A percentile compares a stretch with the other conserved stretches of the same genome.
These are phyloP conservation scores for Ophion slaviceki DNA, from an alignment of 2,888 invertebrate species.

Conservation along the genomic window DNA sequence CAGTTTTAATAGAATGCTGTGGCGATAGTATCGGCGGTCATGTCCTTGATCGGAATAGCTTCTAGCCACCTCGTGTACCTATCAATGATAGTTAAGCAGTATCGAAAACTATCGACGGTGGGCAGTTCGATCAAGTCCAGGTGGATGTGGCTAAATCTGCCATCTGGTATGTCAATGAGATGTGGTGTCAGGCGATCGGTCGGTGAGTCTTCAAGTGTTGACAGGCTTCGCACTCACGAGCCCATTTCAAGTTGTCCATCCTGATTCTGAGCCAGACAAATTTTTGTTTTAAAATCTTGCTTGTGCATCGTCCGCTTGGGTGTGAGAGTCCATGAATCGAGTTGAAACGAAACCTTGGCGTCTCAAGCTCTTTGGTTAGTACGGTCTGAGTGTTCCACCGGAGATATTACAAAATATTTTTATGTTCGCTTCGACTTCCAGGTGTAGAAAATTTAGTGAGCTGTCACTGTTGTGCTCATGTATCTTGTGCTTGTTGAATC, in stretches of 20 bases:
- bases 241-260: slow-evolving; percentile 60
- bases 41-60: slow-evolving; percentile 75
- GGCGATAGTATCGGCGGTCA: slow-evolving; percentile 74
- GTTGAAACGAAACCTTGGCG: slow-evolving; percentile 66
- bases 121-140: slow-evolving; percentile 65
- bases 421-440: background rate
- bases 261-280: slow-evolving; percentile 70
- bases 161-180: slow-evolving; percentile 45
- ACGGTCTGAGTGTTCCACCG: slow-evolving; percentile 56
- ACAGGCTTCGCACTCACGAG: slow-evolving; percentile 62
- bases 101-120: slow-evolving; percentile 67
- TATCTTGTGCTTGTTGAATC: background rate
- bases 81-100: slow-evolving; percentile 77
- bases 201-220: slow-evolving; percentile 65
- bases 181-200: slow-evolving; percentile 34
- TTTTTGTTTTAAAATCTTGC: slow-evolving; percentile 49
- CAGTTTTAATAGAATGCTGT: slow-evolving; percentile 71
- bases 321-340: slow-evolving; percentile 65
- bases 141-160: slow-evolving; percentile 39
- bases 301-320: slow-evolving; percentile 64
- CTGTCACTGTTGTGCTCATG: background rate
- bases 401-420: background rate
- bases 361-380: slow-evolving; percentile 65
- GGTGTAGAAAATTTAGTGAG: background rate
- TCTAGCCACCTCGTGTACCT: slow-evolving; percentile 75